Percentiles rank a stretch among this genome's conserved stretches.
phyloP scores from a whole-genome alignment of 2,113 vertebrate species.

The Mustela nigripes region DNA sequence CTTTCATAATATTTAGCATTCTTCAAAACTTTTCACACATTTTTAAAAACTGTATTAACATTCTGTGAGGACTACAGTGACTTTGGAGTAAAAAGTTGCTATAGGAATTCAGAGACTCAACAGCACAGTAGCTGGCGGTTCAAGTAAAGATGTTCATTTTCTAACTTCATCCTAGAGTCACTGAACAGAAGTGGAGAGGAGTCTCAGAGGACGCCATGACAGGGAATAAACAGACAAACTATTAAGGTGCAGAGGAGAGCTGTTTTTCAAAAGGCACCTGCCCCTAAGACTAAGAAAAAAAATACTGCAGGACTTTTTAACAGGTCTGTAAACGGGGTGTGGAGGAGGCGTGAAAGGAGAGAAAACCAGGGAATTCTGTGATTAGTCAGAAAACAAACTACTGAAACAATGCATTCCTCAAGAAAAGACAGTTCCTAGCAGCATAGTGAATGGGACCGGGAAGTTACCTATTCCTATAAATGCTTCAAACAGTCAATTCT shows the following conservation, averaged over 20 bases:
- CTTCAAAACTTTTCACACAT: not conserved
- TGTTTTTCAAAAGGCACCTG: not conserved
- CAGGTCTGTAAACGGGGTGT: not conserved
- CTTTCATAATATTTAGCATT: not conserved
- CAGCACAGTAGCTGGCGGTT: not conserved
- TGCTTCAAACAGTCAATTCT: not conserved
- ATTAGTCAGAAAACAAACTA: constrained; percentile 38
- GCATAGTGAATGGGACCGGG: not conserved
- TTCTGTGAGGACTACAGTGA: not conserved
- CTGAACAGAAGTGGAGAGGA: not conserved
- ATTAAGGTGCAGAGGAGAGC: not conserved
- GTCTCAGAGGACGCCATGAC: not conserved
- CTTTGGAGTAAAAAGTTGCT: not conserved
- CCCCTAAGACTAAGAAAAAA: not conserved
- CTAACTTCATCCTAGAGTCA: not conserved
- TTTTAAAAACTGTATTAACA: not conserved
- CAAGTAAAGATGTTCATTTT: not conserved
- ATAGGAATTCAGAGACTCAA: not conserved
- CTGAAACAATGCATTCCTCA: not conserved
- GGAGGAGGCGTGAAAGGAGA: not conserved
- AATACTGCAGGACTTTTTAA: not conserved
- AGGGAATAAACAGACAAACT: not conserved
- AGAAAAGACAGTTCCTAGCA: not conserved
- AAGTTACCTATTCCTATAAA: not conserved
- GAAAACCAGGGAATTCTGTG: not conserved